Conservation (phyloP, 2,797 vertebrate genomes). For the Gambelia wislizenii region DNA sequence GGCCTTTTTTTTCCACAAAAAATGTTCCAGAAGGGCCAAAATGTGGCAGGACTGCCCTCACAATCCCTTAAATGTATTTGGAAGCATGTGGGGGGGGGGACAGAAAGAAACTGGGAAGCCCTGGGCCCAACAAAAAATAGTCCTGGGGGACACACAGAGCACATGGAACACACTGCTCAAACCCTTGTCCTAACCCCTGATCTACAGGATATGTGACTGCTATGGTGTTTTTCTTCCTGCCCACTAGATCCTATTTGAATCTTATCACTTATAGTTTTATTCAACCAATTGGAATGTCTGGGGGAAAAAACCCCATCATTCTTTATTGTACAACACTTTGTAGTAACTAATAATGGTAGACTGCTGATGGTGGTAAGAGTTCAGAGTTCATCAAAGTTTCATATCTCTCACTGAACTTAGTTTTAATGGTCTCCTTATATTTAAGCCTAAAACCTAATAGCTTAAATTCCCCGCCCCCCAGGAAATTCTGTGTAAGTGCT, state of each 20-base stretch:
- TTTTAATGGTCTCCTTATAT: not conserved
- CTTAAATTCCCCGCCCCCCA: not conserved
- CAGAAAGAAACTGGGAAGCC: not conserved
- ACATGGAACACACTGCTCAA: not conserved
- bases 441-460: not conserved
- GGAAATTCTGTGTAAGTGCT: not conserved
- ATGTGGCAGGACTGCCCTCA: too few species aligned
- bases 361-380: not conserved
- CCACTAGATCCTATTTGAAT: not conserved
- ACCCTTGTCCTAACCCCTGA: too few species aligned
- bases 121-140: too few species aligned
- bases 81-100: too few species aligned
- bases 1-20: too few species aligned
- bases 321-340: not conserved
- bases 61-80: too few species aligned
- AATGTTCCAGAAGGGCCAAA: too few species aligned
- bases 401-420: not conserved
- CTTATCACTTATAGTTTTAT: not conserved
- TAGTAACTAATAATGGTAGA: not conserved
- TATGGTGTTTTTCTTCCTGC: not conserved
- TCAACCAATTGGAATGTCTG: not conserved
- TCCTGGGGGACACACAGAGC: not conserved
- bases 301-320: not conserved
- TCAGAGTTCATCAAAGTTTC: too few species aligned
- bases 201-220: not conserved